Base-by-base conservation (phyloP, 2,888 invertebrate genomes). In the Hypselothyrea guttata region DNA sequence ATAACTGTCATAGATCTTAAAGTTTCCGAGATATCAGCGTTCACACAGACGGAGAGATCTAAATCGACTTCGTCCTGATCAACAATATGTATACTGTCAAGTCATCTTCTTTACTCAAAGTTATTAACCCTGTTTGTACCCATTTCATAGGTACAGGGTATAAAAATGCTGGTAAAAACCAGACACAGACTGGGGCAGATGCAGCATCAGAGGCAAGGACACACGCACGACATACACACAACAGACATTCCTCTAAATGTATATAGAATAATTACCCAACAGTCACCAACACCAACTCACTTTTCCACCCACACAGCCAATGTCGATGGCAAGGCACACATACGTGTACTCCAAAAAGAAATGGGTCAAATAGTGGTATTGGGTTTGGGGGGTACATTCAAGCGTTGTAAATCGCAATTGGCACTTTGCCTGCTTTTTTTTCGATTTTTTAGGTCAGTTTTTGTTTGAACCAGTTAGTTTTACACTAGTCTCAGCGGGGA, bases 361-460 rank as follows among this genome's bases (percentile, higher is more conserved):
- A 38, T 57, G 46, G 79, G 69, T 55, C 76, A 83, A 34, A 40
- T 18, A 64, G 63, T 45, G 83, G 75, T 54, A 60, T 18, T n/a
- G n/a, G n/a, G n/a, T n/a, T n/a, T n/a, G n/a, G n/a, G n/a, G 42
- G 11, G 7, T 42, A 18, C 40, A 9, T 18, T 22, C 30, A 46
- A 45, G 44, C 46, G 31, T 52, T 60, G 45, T 64, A 67, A 77
- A 64, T 60, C 47, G 65, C 78, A 62, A 63, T 71, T 61, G 68
- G 38, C 58, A 62, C 61, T 71, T 64, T 61, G 57, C 58, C 31
- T 22, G 22, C 22, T 22, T 68, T 45, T 45, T 34, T 12, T n/a
- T 22, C 35, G n/a, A n/a, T n/a, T n/a, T n/a, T n/a, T n/a, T n/a
- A n/a, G n/a, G n/a, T n/a, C 8, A 28, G 16, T 35, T 48, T 35